Evolutionary conservation across 2,797 vertebrate species (phyloP).

Genomic region (Ceryle rudis): DNA sequence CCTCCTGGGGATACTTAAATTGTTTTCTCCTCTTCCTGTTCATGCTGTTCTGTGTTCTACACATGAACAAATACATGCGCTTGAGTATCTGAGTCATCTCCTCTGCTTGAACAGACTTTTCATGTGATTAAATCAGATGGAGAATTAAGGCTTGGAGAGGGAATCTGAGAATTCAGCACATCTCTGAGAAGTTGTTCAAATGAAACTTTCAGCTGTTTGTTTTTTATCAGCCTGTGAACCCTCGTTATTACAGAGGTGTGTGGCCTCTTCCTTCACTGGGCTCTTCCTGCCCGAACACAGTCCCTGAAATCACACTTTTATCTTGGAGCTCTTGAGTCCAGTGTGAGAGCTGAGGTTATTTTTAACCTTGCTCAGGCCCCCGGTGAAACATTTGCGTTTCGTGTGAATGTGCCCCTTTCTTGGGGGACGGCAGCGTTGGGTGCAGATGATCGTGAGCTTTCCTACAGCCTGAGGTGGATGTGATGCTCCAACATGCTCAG

Average conservation of each 20-base stretch:
- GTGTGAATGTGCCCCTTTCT: not conserved
- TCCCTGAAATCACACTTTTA: not conserved
- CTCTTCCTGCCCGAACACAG: not conserved
- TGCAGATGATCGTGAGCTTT: not conserved
- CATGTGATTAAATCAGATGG: not conserved
- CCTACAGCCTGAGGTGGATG: not conserved
- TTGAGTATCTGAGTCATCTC: not conserved
- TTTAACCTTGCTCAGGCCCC: not conserved
- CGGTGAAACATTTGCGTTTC: not conserved
- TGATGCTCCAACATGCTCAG: not conserved
- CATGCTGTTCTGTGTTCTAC: not conserved
- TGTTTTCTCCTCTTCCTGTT: not conserved
- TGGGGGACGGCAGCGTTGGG: not conserved
- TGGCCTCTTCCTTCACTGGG: not conserved
- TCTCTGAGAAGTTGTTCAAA: not conserved
- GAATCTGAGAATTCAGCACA: not conserved
- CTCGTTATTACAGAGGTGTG: accelerated
- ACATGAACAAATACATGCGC: not conserved
- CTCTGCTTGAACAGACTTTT: not conserved
- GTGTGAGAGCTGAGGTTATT: not conserved
- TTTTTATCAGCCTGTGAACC: not conserved
- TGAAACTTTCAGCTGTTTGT: not conserved
- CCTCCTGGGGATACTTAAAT: not conserved
- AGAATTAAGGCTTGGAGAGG: not conserved
- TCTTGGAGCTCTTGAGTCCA: not conserved